These are phyloP conservation scores for Cordilura impudica DNA, from an alignment of 2,888 invertebrate species.

Conservation along the genomic window DNA sequence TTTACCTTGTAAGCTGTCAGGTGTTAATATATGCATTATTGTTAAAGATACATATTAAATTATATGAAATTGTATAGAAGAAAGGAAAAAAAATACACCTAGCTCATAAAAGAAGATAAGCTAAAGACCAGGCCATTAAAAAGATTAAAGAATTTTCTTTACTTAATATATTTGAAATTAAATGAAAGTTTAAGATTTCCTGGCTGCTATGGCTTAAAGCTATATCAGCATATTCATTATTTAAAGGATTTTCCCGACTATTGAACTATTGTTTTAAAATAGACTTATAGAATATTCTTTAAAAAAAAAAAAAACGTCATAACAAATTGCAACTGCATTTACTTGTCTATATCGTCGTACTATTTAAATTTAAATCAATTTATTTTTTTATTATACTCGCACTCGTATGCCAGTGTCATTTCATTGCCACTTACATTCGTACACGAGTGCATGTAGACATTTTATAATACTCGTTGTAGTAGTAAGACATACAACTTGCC, in stretches of 20 bases:
- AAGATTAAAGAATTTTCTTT: no score
- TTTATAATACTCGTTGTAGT: conserved; percentile 6
- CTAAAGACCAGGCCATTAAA: no score
- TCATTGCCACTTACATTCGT: conserved; percentile 42
- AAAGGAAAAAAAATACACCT: background rate
- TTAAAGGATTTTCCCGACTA: background rate
- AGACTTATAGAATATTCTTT: no score
- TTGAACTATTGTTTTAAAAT: background rate
- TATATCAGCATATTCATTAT: background rate
- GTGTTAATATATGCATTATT: conserved; percentile 65
- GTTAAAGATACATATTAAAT: conserved; percentile 55
- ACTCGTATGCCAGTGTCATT: conserved; percentile 43
- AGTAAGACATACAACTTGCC: conserved; percentile 46
- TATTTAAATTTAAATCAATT: conserved; percentile 50
- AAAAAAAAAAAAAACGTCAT: no score
- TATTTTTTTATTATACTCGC: conserved; percentile 26
- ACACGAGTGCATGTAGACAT: background rate
- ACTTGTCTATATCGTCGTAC: conserved; percentile 6
- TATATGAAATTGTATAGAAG: conserved; percentile 12
- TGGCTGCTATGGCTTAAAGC: no score
- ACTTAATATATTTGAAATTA: no score
- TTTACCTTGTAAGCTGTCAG: conserved; percentile 63
- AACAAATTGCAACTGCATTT: background rate
- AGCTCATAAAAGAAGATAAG: background rate
- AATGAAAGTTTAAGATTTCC: no score